These are phyloP conservation scores for Aphidius gifuensis DNA, from an alignment of 1,140 invertebrate genomes.

Conservation along the genomic window DNA sequence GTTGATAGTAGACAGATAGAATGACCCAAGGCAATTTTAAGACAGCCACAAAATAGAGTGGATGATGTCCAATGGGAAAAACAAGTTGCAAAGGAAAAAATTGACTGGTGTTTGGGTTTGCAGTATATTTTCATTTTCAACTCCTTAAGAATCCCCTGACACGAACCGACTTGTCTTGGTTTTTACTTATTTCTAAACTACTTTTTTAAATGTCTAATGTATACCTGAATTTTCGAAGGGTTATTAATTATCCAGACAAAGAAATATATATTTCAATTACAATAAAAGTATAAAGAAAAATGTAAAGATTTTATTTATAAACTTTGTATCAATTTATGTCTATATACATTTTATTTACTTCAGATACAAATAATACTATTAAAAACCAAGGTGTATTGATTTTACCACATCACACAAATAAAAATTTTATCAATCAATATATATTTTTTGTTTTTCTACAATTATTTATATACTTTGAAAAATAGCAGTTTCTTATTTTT, in stretches of 20 bases:
- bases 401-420: too few relatives aligned
- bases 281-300: neutral
- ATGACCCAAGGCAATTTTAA: slow-evolving; percentile 23
- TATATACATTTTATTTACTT: too few relatives aligned
- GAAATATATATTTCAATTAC: neutral
- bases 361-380: too few relatives aligned
- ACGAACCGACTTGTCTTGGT: slow-evolving; percentile 16
- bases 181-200: slow-evolving; percentile 20
- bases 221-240: slow-evolving; percentile 2
- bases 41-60: slow-evolving; percentile 13
- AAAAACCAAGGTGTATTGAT: too few relatives aligned
- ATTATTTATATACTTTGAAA: too few relatives aligned
- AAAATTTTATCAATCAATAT: too few relatives aligned
- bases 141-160: slow-evolving; percentile 21
- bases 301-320: neutral
- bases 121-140: slow-evolving; percentile 25
- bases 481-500: too few relatives aligned
- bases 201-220: neutral
- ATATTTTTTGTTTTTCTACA: too few relatives aligned
- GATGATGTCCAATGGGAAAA: slow-evolving; percentile 12
- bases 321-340: too few relatives aligned
- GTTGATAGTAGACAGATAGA: neutral
- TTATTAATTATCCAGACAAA: slow-evolving; percentile 16
- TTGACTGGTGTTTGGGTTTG: slow-evolving; percentile 5
- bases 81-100: slow-evolving; percentile 1